These are phyloP conservation scores for Plectropomus leopardus DNA, from an alignment of 2,113 vertebrate genomes.

Conservation along the genomic window DNA sequence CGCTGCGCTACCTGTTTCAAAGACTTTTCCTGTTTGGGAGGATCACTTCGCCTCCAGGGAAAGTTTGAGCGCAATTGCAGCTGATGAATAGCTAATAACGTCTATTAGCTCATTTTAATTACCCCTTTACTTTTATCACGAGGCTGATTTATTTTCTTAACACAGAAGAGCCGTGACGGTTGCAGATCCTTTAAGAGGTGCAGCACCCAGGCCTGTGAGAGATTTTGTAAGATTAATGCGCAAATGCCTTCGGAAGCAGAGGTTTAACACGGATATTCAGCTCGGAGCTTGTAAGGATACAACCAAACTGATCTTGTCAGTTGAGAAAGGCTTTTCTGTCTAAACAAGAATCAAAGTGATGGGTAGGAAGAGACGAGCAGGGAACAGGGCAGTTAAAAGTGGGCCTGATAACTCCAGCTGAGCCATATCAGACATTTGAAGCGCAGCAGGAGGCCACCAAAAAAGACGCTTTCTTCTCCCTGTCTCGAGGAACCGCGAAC, in stretches of 20 bases:
- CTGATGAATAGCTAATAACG: slow-evolving; percentile 72
- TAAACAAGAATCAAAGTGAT: slow-evolving; percentile 47
- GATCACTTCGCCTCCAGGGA: slow-evolving; percentile 46
- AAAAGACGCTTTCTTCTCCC: slow-evolving; percentile 38
- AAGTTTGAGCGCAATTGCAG: slow-evolving; percentile 46
- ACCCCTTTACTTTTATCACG: slow-evolving; percentile 59
- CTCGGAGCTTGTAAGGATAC: slow-evolving; percentile 10
- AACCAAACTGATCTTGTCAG: slow-evolving; percentile 31
- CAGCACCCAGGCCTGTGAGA: slow-evolving; percentile 9
- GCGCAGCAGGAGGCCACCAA: slow-evolving; percentile 25
- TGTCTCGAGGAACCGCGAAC: not conserved
- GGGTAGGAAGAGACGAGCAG: slow-evolving; percentile 17
- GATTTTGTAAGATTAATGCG: slow-evolving; percentile 46
- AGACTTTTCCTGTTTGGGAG: slow-evolving; percentile 52
- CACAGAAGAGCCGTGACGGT: slow-evolving; percentile 13
- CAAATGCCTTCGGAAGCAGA: slow-evolving; percentile 28
- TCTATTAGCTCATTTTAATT: slow-evolving; percentile 73
- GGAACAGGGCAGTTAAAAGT: slow-evolving; percentile 29
- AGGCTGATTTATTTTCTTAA: slow-evolving; percentile 59
- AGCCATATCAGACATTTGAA: slow-evolving; percentile 15
- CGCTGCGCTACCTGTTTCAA: slow-evolving; percentile 48
- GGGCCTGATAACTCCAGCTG: slow-evolving; percentile 49
- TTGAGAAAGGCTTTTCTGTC: slow-evolving; percentile 25
- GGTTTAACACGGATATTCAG: slow-evolving; percentile 30
- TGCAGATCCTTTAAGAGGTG: slow-evolving; percentile 40